Conservation (phyloP, 2,888 invertebrate species). For the Ormia ochracea region DNA sequence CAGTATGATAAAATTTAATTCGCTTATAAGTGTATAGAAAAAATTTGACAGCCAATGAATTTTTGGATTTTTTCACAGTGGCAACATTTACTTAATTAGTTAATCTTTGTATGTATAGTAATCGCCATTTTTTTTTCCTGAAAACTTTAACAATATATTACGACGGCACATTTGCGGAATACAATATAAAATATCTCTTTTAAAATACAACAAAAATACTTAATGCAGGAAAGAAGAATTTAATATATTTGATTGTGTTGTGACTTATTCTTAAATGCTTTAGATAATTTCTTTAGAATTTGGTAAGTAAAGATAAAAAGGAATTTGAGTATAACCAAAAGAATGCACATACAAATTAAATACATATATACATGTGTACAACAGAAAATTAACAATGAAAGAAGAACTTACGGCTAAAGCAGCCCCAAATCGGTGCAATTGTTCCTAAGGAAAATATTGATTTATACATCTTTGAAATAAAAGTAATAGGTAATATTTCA, state of each 20-base stretch:
- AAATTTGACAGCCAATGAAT: neutral
- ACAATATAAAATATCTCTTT: constrained; percentile 31
- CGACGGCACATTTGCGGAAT: constrained; percentile 11
- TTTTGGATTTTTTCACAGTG: neutral
- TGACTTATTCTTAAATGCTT: constrained; percentile 69
- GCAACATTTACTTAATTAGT: neutral
- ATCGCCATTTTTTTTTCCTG: constrained; percentile 50
- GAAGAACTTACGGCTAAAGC: neutral
- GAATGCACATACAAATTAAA: constrained; percentile 40
- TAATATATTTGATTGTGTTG: constrained; percentile 65
- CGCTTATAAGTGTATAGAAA: too few relatives aligned
- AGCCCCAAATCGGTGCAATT: neutral
- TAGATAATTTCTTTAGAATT: constrained; percentile 70
- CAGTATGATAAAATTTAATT: too few relatives aligned
- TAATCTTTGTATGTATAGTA: neutral
- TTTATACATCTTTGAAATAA: too few relatives aligned
- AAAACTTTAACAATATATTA: constrained; percentile 34
- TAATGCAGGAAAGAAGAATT: constrained; percentile 43
- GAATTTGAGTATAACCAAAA: constrained; percentile 29
- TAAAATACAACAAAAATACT: constrained; percentile 22
- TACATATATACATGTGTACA: too few relatives aligned
- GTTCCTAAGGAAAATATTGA: too few relatives aligned
- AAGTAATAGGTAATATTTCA: too few relatives aligned
- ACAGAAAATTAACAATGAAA: constrained; percentile 20
- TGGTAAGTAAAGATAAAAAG: constrained; percentile 73